phyloP scores from a whole-genome alignment of 2,113 vertebrate species.

The Lonchura striata region DNA sequence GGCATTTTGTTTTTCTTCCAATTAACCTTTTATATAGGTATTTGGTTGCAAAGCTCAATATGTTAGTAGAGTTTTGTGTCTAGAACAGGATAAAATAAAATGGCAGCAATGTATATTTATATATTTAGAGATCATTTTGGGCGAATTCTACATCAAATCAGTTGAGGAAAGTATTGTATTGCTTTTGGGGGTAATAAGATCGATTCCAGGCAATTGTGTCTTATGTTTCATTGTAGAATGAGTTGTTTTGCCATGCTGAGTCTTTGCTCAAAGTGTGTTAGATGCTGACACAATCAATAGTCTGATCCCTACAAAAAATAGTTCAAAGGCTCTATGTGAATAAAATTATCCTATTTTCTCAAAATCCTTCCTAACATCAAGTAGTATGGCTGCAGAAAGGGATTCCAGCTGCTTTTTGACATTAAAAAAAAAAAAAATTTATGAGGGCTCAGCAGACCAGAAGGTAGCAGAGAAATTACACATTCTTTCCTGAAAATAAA shows the following conservation, averaged over 20 bases:
- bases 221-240: slow-evolving; percentile 13
- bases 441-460: slow-evolving; percentile 12
- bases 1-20: slow-evolving; percentile 7
- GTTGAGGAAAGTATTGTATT: neutral
- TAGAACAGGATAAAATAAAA: slow-evolving; percentile 12
- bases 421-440: neutral
- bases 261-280: neutral
- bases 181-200: slow-evolving; percentile 8
- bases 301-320: neutral
- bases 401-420: slow-evolving; percentile 39
- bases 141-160: neutral
- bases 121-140: neutral
- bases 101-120: neutral
- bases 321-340: slow-evolving; percentile 56
- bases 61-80: slow-evolving; percentile 6
- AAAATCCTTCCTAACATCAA: slow-evolving; percentile 7
- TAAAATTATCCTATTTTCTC: slow-evolving; percentile 60
- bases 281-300: slow-evolving; percentile 59
- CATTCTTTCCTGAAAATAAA: neutral
- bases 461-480: slow-evolving; percentile 1
- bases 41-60: neutral
- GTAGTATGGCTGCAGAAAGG: neutral
- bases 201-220: neutral
- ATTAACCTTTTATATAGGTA: slow-evolving; percentile 26
- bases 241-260: slow-evolving; percentile 9